Evolutionary conservation across 2,797 vertebrate species (phyloP).

Genomic region (Pangasius djambal): DNA sequence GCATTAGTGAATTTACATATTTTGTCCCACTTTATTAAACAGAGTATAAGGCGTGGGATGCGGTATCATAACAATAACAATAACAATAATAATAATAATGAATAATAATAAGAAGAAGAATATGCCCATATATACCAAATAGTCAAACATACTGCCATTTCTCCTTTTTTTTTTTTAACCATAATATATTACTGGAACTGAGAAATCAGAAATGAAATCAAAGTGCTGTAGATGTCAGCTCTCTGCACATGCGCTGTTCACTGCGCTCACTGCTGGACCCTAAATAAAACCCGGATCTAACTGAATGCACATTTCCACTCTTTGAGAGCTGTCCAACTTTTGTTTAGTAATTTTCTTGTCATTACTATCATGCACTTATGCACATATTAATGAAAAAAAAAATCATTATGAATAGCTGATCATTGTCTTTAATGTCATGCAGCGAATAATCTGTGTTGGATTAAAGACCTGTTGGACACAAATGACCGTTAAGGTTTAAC

Average conservation of each 20-base stretch:
- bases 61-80: not conserved
- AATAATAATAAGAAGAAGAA: not conserved
- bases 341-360: not conserved
- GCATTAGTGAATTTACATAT: not conserved
- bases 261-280: not conserved
- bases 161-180: no score
- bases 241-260: not conserved
- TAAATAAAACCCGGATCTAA: not conserved
- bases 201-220: not conserved
- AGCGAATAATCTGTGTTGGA: not conserved
- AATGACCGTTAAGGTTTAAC: not conserved
- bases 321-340: not conserved
- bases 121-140: not conserved
- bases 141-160: not conserved
- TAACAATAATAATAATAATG: slow-evolving; percentile 6
- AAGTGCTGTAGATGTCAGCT: not conserved
- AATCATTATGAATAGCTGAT: not conserved
- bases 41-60: no score
- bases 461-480: not conserved
- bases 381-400: not conserved
- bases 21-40: not conserved
- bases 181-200: not conserved
- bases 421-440: not conserved
- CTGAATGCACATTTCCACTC: not conserved
- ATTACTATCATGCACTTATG: not conserved